Evolutionary conservation across 1,140 invertebrate species (phyloP), one percentile per base, ranked within the genome.

Genomic region (Nasonia longicornis): DNA sequence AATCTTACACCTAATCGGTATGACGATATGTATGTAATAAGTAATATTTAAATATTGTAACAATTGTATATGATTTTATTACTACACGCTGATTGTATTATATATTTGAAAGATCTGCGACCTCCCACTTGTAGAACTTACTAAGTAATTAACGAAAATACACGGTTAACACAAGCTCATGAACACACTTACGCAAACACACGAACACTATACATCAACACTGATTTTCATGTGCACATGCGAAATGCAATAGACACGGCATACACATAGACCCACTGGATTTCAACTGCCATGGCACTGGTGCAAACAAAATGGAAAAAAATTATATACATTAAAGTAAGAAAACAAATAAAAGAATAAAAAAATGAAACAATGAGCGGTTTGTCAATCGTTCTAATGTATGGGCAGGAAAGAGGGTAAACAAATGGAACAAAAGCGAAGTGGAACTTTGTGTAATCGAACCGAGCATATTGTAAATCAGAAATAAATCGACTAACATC

Each of bases 41-140:
- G 89, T 90, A 90, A 87, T 91, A 91, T 91, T 91, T 91, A 90
- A 91, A 90, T 89, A 91, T 91, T 91, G 90, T 91, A 91, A 91
- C 89, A 91, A 91, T 90, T 91, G 90, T 91, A 91, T 91, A 91
- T 91, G 90, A 91, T 91, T 91, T 91, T 91, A 90, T 87, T 91
- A 90, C 87, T 91, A 90, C 88, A 91, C 87, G 89, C 89, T 91
- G 89, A 90, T 90, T 91, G 90, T 91, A 91, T 90, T 90, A 90
- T 90, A 91, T 91, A 89, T 88, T 77, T 89, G 87, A 89, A 90
- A 88, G 87, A 91, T 90, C 89, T 90, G 89, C 88, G 89, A 90
- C 89, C 88, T 90, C 89, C 89, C 89, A 91, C 89, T 90, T 91
- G 87, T 90, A 89, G 88, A 87, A 89, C 84, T 83, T 86, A 83